Base-by-base conservation (phyloP, 37 sponge, comb jelly and placozoan species). In the Aphrocallistes beatrix region DNA sequence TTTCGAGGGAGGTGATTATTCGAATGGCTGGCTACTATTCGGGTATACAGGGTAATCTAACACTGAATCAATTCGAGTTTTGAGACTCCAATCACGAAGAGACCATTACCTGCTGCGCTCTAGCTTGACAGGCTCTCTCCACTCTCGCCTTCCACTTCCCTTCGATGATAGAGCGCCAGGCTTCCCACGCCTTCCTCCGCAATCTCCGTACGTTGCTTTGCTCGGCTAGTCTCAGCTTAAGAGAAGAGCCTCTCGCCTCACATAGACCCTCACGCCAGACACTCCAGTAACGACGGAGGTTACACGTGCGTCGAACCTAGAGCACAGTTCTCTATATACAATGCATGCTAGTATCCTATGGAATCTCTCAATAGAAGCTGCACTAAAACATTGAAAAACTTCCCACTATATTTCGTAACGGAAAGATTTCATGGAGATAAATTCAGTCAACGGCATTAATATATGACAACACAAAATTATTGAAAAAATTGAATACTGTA, bases 101-200 rank as follows among this genome's bases (percentile, higher is more conserved):
- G 17, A 13, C 16, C 37, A 19, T 51, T 8, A 42, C 37, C 13
- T 84, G 83, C 23, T 36, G 37, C 16, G 36, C 30, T 23, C 87
- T 50, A 36, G 93, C 96, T 89, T 98, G 95, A 91, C 99, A 98
- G 8, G 99, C 93, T 51, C 84, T 91, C 90, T 94, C 94, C 38
- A 93, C 89, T 51, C 92, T 86, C 83, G 91, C 87, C 51, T 85
- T 94, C 99, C 99, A 98, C 51, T 84, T 88, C 37, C 50, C 51
- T 50, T 86, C 88, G 16, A 93, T 89, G 0, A 93, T 39, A 16
- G 95, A 88, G 84, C 87, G 85, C 99, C 99, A 98, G 0, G 88
- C 91, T 1, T 36, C 82, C 91, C 89, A 93, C 51, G 86, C 88
- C 32, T 83, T 87, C 25, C 69, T 6, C 38, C 82, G 81, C 30